Percentiles rank a stretch among this genome's conserved stretches.
Evolutionary conservation across 2,113 vertebrate species (phyloP).

Genomic region (Cercocebus atys): DNA sequence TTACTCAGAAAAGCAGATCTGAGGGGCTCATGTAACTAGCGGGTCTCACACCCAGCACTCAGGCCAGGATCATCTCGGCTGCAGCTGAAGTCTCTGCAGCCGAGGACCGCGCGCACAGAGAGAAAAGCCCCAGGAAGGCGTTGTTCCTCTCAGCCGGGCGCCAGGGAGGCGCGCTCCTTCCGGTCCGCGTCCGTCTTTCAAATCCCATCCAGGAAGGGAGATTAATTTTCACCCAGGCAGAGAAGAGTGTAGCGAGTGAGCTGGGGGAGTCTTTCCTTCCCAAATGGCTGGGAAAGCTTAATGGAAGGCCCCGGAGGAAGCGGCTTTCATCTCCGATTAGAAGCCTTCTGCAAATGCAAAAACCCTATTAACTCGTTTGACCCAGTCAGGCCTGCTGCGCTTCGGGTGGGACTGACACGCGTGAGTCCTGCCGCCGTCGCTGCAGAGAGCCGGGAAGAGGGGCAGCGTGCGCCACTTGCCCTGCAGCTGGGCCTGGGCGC

Average conservation of each 20-base stretch:
- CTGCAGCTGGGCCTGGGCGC: background rate
- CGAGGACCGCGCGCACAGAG: background rate
- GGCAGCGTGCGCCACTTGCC: background rate
- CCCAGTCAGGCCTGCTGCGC: too few species aligned
- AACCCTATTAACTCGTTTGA: background rate
- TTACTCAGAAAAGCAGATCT: background rate
- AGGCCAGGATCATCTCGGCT: background rate
- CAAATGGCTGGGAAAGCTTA: background rate
- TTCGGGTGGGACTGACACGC: background rate
- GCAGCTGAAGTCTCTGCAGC: background rate
- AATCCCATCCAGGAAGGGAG: background rate
- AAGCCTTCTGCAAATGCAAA: background rate
- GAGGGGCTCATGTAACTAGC: background rate
- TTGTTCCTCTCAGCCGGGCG: background rate
- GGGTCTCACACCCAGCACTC: background rate
- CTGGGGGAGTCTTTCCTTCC: fast-evolving
- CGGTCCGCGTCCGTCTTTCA: background rate
- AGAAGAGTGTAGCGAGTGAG: background rate
- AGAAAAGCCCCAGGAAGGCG: background rate
- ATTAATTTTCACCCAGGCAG: background rate
- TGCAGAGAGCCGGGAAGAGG: background rate
- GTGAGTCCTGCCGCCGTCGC: background rate
- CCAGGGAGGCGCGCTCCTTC: background rate
- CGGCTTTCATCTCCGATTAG: background rate
- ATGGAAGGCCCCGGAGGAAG: background rate